Base-by-base conservation (phyloP, 2,888 invertebrate genomes). In the Epinotia ramella region DNA sequence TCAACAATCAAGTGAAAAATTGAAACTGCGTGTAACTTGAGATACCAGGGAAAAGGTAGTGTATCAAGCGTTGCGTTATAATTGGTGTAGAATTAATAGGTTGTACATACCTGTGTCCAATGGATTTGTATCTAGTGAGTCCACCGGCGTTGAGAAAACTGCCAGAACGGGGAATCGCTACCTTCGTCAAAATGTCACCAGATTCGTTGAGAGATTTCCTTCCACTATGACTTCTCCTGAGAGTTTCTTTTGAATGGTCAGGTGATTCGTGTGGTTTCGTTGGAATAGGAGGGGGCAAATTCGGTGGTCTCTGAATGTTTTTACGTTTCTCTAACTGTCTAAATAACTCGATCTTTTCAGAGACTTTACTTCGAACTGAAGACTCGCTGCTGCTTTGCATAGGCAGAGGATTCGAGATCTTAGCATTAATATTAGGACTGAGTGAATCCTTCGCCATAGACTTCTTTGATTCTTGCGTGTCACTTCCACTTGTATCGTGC, bases 101-200 rank as follows among this genome's bases (percentile, higher is more conserved):
- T 16, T 49, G n/a, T 83, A 87, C 92, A 86, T 90, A 96, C 96
- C 96, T 96, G 82, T 95, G 95, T 82, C 95, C 94, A 84, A 96
- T 95, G 44, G 97, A 97, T 91, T 97, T 97, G 87, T 97, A 97
- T 83, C 97, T 95, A 9, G 97, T 96, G 71, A 96, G 92, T 75
- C 97, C 97, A 66, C 97, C 97, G 18, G 97, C 96, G 83, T 97
- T 98, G 62, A 98, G 94, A 86, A 98, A 98, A 88, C 98, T 98
- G 65, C 97, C 97, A 69, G 97, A 97, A 82, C 98, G 95, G 16
- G 98, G 98, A 83, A 98, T 96, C 59, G 97, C 97, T 62, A 98
- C 97, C 89, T 97, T 97, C 0, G 98, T 98, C 82, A 98, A 90
- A 82, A 97, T 96, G 87, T 98, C 98, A 9, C 98, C 98, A 73